A percentile compares a stretch with the other conserved stretches of the same genome.
phyloP scores from a whole-genome alignment of 2,113 vertebrate genomes.

The Perccottus glenii region DNA sequence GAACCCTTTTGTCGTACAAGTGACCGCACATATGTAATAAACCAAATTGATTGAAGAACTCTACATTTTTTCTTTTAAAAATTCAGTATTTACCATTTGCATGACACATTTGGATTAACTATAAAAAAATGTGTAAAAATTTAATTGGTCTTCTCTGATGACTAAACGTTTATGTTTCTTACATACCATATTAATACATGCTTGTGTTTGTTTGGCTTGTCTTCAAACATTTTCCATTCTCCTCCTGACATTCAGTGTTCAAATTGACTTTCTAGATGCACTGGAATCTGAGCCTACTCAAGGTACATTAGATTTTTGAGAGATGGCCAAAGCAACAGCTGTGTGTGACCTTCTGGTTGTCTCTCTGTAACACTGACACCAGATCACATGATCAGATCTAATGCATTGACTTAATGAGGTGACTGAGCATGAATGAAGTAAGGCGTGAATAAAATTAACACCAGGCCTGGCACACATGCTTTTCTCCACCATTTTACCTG shows the following conservation, averaged over 20 bases:
- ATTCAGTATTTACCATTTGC: no score
- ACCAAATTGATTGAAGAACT: no score
- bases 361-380: slow-evolving; percentile 38
- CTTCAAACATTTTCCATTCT: neutral
- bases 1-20: no score
- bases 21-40: no score
- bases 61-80: no score
- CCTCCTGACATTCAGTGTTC: slow-evolving; percentile 8
- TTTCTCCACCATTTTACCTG: neutral
- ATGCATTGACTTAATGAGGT: slow-evolving; percentile 21
- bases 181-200: no score
- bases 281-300: slow-evolving; percentile 35
- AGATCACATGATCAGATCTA: slow-evolving; percentile 47
- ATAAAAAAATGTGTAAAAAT: no score
- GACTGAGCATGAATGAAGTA: neutral
- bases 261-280: slow-evolving; percentile 23
- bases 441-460: neutral
- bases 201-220: neutral
- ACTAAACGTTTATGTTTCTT: neutral
- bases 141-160: neutral
- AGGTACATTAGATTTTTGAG: slow-evolving; percentile 64
- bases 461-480: neutral
- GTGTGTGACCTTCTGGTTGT: slow-evolving; percentile 50
- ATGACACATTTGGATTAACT: no score
- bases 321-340: slow-evolving; percentile 62